Evolutionary conservation across 1,140 invertebrate genomes (phyloP), one percentile per base, ranked within the genome.

Genomic region (Copidosoma floridanum): DNA sequence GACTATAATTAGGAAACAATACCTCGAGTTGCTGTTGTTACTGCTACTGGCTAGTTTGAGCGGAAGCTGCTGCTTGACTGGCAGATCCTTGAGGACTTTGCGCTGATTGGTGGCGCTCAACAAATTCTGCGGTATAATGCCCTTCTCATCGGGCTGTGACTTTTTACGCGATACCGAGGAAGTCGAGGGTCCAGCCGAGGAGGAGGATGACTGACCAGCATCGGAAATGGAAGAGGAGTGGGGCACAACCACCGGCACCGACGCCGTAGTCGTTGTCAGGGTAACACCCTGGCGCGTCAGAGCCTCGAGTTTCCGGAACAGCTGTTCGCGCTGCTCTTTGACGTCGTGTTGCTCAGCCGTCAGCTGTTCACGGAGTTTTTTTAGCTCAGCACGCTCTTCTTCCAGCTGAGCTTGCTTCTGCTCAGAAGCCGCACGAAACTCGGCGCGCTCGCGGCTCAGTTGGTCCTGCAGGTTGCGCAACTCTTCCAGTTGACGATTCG

Each of bases 51-150:
- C 77, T n/a, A 95, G 77, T 72, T 94, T 94, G 47, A 94, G 79
- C 6, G 92, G 92, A 52, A 95, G 75, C 75, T 94, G 92, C 68
- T 94, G 92, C 68, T 91, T 92, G 1, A 93, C 85, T 48, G 83
- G 82, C 47, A 85, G 70, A n/a, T n/a, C n/a, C 63, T 78, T 76
- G 32, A 82, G 82, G 1, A 86, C 85, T 72, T 93, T 93, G 61
- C 91, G 89, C 70, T 92, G 89, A 80, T 93, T 93, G 27, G 87
- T 90, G 35, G 91, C 86, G 75, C 90, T 92, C 26, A 92, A 85
- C 50, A 93, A 73, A 78, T 93, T 90, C 12, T 89, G 70, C 0
- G 89, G 88, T 41, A 91, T 81, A 40, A 82, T 69, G 27, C 23
- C 43, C 32, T 78, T 80, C 3, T 53, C 63, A 10, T 74, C 70